These are phyloP conservation scores for Ichneumoninae sp. DNA, from an alignment of 2,888 invertebrate genomes.

Conservation along the genomic window DNA sequence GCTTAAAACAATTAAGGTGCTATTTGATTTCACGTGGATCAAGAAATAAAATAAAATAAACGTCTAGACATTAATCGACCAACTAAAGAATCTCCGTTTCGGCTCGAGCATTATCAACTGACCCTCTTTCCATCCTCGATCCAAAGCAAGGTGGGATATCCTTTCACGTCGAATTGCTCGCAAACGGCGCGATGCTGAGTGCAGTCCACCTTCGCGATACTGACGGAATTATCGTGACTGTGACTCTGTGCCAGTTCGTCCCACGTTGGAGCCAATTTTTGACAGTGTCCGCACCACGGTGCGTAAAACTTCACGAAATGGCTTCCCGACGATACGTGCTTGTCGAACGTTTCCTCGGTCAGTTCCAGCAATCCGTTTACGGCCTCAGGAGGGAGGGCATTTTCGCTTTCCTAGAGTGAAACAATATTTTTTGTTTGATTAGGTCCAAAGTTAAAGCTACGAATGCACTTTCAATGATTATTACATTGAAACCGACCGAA, in stretches of 20 bases:
- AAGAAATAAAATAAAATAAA: no score
- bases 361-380: slow-evolving; percentile 89
- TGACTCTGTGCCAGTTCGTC: slow-evolving; percentile 91
- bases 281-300: slow-evolving; percentile 96
- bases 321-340: slow-evolving; percentile 89
- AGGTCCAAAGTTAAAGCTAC: neutral
- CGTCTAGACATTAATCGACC: no score
- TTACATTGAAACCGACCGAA: slow-evolving; percentile 72
- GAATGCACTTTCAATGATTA: neutral
- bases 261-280: slow-evolving; percentile 94
- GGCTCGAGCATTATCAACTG: slow-evolving; percentile 47
- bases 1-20: neutral
- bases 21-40: neutral
- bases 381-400: slow-evolving; percentile 85
- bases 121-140: slow-evolving; percentile 94
- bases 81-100: neutral
- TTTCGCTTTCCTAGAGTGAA: slow-evolving; percentile 61
- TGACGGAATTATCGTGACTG: slow-evolving; percentile 88
- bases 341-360: slow-evolving; percentile 91
- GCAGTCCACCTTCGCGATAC: slow-evolving; percentile 94
- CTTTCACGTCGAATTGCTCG: slow-evolving; percentile 92
- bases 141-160: slow-evolving; percentile 95
- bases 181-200: slow-evolving; percentile 91
- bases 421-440: neutral
- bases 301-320: slow-evolving; percentile 97